These are phyloP conservation scores for Perizoma affinitatum DNA, from an alignment of 2,888 invertebrate species.

Conservation along the genomic window DNA sequence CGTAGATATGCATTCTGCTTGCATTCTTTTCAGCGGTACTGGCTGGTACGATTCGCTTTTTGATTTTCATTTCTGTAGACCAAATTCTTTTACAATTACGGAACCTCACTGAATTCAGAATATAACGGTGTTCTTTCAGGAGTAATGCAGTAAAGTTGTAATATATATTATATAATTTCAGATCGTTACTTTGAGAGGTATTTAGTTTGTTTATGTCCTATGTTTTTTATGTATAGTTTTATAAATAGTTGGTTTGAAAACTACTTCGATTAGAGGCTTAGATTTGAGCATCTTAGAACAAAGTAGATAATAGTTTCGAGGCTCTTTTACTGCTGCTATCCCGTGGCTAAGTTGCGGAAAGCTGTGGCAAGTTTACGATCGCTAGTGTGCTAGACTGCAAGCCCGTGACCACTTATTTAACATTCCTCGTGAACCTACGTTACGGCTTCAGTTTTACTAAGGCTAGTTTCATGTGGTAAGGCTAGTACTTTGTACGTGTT, in stretches of 20 bases:
- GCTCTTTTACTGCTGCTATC: slow-evolving; percentile 6
- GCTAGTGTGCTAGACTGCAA: slow-evolving; percentile 9
- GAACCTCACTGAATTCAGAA: slow-evolving; percentile 13
- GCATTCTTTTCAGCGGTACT: slow-evolving; percentile 12
- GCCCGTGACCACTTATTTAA: slow-evolving; percentile 17
- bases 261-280: no score
- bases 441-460: background rate
- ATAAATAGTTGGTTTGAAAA: no score
- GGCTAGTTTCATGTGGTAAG: background rate
- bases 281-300: slow-evolving; percentile 7
- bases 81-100: slow-evolving; percentile 20
- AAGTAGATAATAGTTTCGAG: slow-evolving; percentile 4
- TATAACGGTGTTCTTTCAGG: background rate
- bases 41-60: slow-evolving; percentile 13
- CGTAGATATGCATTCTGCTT: slow-evolving; percentile 10
- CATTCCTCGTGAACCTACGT: slow-evolving; percentile 1
- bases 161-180: no score
- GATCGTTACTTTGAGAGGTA: no score
- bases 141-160: background rate
- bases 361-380: slow-evolving; percentile 14
- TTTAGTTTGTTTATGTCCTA: no score
- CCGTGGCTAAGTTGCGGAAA: slow-evolving; percentile 12
- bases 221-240: no score
- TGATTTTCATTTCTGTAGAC: slow-evolving; percentile 20
- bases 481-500: no score